These are phyloP conservation scores for Thomomys bottae DNA, from an alignment of 2,113 vertebrate genomes.

Conservation along the genomic window DNA sequence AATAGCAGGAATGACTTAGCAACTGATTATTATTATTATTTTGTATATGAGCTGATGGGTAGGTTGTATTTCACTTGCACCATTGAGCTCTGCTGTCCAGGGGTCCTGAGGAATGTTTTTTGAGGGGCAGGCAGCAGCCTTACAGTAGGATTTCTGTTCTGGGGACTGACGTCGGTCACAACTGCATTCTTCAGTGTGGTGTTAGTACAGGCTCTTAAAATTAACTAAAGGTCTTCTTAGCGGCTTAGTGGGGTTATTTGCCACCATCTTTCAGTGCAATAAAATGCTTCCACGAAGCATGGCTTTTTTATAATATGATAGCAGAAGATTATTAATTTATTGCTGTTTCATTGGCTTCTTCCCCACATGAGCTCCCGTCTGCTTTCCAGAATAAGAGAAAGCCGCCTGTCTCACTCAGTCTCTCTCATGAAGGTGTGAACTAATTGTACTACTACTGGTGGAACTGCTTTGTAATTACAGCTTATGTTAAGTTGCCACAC, in stretches of 20 bases:
- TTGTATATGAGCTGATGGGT: conserved; percentile 72
- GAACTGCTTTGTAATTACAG: conserved; percentile 47
- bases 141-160: conserved; percentile 5
- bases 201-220: conserved; percentile 54
- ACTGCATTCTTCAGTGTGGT: conserved; percentile 39
- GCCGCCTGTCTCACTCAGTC: conserved; percentile 39
- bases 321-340: conserved; percentile 8
- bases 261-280: not conserved
- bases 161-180: conserved; percentile 2
- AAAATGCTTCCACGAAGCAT: conserved; percentile 18
- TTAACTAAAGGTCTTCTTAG: conserved; percentile 34
- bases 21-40: conserved; percentile 73
- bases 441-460: conserved; percentile 61
- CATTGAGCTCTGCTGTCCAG: conserved; percentile 64
- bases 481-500: not conserved
- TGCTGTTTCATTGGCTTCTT: not conserved
- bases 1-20: conserved; percentile 74
- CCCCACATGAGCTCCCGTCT: conserved; percentile 60
- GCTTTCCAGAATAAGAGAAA: conserved; percentile 41
- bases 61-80: conserved; percentile 82
- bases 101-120: conserved; percentile 40
- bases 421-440: conserved; percentile 43
- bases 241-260: conserved; percentile 5
- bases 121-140: conserved; percentile 43
- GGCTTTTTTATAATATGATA: not conserved